A percentile compares a stretch with the other conserved stretches of the same genome.
These are phyloP conservation scores for Phyllostomus discolor DNA, from an alignment of 2,113 vertebrate genomes.

Conservation along the genomic window DNA sequence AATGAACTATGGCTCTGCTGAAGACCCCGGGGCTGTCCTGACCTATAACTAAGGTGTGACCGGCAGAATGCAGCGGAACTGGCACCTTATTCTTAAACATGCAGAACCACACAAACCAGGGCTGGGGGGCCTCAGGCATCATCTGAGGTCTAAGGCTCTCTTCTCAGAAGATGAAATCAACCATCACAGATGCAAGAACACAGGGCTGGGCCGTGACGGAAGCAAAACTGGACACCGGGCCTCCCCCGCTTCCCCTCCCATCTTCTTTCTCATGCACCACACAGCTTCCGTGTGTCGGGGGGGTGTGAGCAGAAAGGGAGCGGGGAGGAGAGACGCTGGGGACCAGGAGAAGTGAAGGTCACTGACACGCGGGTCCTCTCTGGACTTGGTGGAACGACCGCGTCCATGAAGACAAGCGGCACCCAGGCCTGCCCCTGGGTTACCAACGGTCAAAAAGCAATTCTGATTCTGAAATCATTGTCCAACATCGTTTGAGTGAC, in stretches of 20 bases:
- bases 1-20: not conserved
- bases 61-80: not conserved
- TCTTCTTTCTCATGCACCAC: not conserved
- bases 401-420: not conserved
- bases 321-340: fast-evolving
- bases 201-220: not conserved
- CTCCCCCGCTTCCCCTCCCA: no score
- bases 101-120: not conserved
- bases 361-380: not conserved
- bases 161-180: not conserved
- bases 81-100: not conserved
- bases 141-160: not conserved
- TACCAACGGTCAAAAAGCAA: not conserved
- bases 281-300: not conserved
- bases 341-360: not conserved
- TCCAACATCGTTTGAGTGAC: not conserved
- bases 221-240: not conserved
- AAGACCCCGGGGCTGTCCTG: not conserved
- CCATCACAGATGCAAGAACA: not conserved
- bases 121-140: not conserved
- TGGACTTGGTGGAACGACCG: not conserved
- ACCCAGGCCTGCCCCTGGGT: not conserved
- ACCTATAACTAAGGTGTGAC: not conserved
- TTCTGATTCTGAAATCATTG: not conserved
- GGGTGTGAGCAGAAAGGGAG: fast-evolving